Percentiles rank a stretch among this genome's conserved stretches.
These are phyloP conservation scores for Hyperoodon ampullatus DNA, from an alignment of 2,113 vertebrate species.

Conservation along the genomic window DNA sequence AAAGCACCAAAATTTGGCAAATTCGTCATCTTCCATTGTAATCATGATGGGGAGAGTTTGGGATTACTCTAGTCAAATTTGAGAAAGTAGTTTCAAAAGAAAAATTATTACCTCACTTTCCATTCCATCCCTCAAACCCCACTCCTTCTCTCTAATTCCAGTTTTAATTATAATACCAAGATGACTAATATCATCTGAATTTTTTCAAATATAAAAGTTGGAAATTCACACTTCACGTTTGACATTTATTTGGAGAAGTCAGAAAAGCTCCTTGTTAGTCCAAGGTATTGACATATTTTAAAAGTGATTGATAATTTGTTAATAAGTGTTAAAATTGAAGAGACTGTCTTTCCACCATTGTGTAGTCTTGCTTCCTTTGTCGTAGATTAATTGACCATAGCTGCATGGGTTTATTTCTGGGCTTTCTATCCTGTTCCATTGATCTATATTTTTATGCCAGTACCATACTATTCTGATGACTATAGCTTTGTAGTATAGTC, in stretches of 20 bases:
- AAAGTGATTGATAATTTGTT: conserved; percentile 15
- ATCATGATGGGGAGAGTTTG: background rate
- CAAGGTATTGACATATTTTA: conserved; percentile 1
- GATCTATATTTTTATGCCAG: too few species aligned
- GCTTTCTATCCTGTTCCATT: too few species aligned
- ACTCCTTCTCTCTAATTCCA: background rate
- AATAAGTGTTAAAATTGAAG: background rate
- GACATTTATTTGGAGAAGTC: conserved; percentile 18
- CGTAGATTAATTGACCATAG: too few species aligned
- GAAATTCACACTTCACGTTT: background rate
- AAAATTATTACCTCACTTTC: background rate
- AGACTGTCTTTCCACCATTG: too few species aligned
- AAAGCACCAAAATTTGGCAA: background rate
- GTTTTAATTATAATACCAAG: background rate
- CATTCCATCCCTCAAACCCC: background rate
- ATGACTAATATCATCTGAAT: background rate
- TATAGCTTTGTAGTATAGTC: too few species aligned
- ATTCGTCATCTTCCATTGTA: background rate
- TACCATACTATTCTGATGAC: too few species aligned
- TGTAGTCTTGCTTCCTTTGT: too few species aligned
- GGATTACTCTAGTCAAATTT: background rate
- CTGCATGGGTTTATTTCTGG: too few species aligned
- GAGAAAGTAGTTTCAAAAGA: background rate
- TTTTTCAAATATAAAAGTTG: conserved; percentile 1
- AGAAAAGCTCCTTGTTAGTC: background rate